Base-by-base conservation (phyloP, 2,888 invertebrate species). In the Cryptus viduatorius region DNA sequence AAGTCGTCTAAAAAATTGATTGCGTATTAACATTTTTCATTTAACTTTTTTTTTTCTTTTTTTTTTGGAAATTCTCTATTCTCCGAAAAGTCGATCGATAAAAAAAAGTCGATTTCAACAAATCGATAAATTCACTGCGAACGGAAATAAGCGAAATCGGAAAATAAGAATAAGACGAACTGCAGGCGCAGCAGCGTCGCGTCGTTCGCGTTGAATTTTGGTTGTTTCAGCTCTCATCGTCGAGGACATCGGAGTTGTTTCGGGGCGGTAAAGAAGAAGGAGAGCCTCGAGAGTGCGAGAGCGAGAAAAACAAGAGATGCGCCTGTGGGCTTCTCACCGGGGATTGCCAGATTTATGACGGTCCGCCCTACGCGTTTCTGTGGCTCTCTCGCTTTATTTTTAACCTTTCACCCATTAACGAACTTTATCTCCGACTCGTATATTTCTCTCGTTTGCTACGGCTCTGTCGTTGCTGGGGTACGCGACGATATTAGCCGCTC, bases 361-460 rank as follows among this genome's bases (percentile, higher is more conserved):
- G 89, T 88, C 89, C 88, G 89, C 88, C 89, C 86, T 86, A 88
- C 86, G 82, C 87, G 85, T 86, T 83, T 84, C 86, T 85, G 78
- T 82, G 79, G 48, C 84, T 85, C 79, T 86, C 79, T 89, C 87
- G 86, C 86, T 87, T 87, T 92, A 92, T 93, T 93, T 93, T 92
- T 93, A 93, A 93, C 93, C 91, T 92, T 92, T 92, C 92, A 92
- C 91, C 92, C 93, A 93, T 93, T 93, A 93, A 92, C 92, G 92
- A 92, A 92, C 91, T 91, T 92, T 92, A 92, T 92, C 92, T 92
- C 89, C 86, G 87, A 85, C 86, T 89, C 89, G 90, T 91, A 90
- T 91, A 90, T 87, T 84, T 88, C 82, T 91, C 90, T 78, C 77
- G 71, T 72, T 79, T 72, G 71, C 48, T 46, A 42, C 69, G 69